Evolutionary conservation across 2,888 invertebrate species (phyloP), one percentile per base, ranked within the genome.

Genomic region (Anodontia alba): DNA sequence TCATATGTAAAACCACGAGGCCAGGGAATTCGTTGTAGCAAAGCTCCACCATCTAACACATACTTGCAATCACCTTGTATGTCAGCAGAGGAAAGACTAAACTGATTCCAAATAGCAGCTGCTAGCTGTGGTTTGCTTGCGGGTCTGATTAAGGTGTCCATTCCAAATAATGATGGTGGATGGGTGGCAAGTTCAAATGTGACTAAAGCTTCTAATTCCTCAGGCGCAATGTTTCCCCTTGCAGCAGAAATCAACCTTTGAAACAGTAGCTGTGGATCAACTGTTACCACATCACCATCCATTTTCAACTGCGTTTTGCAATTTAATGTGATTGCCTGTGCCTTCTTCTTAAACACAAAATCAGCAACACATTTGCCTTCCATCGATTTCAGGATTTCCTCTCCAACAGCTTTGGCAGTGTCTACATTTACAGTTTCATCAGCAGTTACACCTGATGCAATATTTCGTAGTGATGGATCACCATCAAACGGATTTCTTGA

Each of bases 21-120:
- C 87, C 88, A 88, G 15, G 84, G 81, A 10, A 88, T 54, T 31
- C 88, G 68, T 20, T 89, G 84, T 20, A 88, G 43, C 12, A 88
- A 73, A 15, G 86, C 78, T 0, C 89, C 76, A n/a, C 70, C 71
- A 31, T 77, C 49, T 29, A 72, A 23, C 5, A 77, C 71, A 26
- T 62, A 71, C 23, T 76, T 26, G 20, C 5, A 31, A 7, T 68
- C 49, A 51, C 29, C 57, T 7, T 26, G 29, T 57, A 57, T 57
- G 23, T 2, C 7, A 23, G 23, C 57, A 57, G 23, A 57, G 7
- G 7, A 3, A 23, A 26, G 23, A 26, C n/a, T 26, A 29, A 8
- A 23, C 49, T 38, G 38, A 5, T 38, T 38, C 38, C 38, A 38
- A 38, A 38, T 38, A 8, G 38, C 38, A 38, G 5, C 12, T 38